Conservation (phyloP, 2,888 invertebrate genomes). For the Seira sanloemensis region DNA sequence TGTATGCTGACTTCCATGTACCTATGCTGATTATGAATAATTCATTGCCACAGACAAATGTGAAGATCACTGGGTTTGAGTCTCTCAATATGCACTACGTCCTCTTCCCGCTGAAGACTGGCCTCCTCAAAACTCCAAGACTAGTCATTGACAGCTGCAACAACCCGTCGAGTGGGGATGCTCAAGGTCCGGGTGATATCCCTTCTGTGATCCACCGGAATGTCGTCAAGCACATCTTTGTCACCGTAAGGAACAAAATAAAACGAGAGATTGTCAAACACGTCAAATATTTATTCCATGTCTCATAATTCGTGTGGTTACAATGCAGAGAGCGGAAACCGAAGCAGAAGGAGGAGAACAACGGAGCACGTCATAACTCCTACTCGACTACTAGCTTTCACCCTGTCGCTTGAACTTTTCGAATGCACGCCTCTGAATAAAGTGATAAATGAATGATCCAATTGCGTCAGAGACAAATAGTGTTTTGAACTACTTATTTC, state of each 20-base stretch:
- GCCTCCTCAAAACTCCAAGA: slow-evolving; percentile 79
- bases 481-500: slow-evolving; percentile 11
- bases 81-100: slow-evolving; percentile 80
- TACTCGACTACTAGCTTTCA: not conserved
- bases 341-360: not conserved
- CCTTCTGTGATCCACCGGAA: slow-evolving; percentile 55
- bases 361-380: not conserved
- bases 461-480: slow-evolving; percentile 41
- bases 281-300: not conserved
- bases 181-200: not conserved
- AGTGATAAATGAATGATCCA: slow-evolving; percentile 50
- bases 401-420: not conserved
- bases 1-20: no score
- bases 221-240: slow-evolving; percentile 67
- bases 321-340: not conserved
- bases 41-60: slow-evolving; percentile 75
- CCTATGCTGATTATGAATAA: slow-evolving; percentile 15
- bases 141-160: slow-evolving; percentile 54
- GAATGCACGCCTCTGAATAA: slow-evolving; percentile 35
- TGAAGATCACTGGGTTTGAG: slow-evolving; percentile 76
- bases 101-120: slow-evolving; percentile 86
- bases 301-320: not conserved
- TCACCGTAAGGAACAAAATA: slow-evolving; percentile 64
- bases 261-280: not conserved
- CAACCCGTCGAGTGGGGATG: slow-evolving; percentile 18